Conservation (phyloP, 2,113 vertebrate species). For the Tupaia chinensis region DNA sequence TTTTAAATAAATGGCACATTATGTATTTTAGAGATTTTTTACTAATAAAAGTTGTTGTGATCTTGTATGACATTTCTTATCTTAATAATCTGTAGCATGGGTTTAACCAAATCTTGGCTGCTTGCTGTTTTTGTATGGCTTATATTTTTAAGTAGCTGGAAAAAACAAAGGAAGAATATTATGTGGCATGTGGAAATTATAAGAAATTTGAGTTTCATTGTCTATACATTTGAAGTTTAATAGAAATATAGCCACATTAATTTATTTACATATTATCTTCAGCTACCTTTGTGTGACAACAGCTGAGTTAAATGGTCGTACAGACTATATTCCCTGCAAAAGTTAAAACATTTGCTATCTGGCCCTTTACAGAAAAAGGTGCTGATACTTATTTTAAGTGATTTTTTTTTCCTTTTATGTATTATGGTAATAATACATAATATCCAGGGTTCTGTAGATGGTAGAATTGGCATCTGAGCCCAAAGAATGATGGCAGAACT, state of each 20-base stretch:
- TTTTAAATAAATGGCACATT: not conserved
- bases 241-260: not conserved
- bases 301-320: slow-evolving; percentile 19
- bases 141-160: slow-evolving; percentile 43
- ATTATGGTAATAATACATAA: not conserved
- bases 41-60: slow-evolving; percentile 41
- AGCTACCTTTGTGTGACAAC: not conserved
- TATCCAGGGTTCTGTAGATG: not conserved
- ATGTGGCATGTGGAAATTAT: slow-evolving; percentile 18
- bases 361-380: not conserved
- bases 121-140: slow-evolving; percentile 37
- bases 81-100: not conserved
- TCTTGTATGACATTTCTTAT: slow-evolving; percentile 12
- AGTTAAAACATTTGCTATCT: slow-evolving; percentile 2
- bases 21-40: slow-evolving; percentile 14
- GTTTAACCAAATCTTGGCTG: not conserved
- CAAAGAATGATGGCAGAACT: not conserved
- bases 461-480: not conserved
- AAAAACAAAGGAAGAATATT: not conserved
- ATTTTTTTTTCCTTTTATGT: not conserved
- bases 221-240: slow-evolving; percentile 27
- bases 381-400: not conserved
- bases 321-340: not conserved
- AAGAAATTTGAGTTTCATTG: slow-evolving; percentile 18
- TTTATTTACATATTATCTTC: not conserved